Conservation (phyloP, 1,140 invertebrate genomes). For the Apis laboriosa region DNA sequence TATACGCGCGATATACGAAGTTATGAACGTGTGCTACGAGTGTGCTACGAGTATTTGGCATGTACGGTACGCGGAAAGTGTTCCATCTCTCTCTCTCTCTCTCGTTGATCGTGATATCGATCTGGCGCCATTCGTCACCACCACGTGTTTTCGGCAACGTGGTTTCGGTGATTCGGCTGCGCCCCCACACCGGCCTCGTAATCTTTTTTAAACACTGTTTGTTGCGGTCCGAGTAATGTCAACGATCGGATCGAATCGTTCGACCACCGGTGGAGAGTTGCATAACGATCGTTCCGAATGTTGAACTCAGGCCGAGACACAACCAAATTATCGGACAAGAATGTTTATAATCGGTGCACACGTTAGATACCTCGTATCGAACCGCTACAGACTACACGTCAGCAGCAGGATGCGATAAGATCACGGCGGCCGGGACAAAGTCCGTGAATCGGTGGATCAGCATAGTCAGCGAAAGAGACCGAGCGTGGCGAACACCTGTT, state of each 20-base stretch:
- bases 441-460: conserved; percentile 57
- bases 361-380: conserved; percentile 61
- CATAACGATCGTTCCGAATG: background rate
- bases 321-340: conserved; percentile 53
- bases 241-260: background rate
- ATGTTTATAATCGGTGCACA: conserved; percentile 65
- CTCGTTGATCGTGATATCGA: conserved; percentile 49
- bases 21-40: conserved; percentile 24
- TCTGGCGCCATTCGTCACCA: conserved; percentile 34
- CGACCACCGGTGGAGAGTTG: background rate
- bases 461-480: conserved; percentile 56
- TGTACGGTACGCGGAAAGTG: conserved; percentile 13
- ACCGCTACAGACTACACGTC: conserved; percentile 62
- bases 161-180: background rate
- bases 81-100: background rate
- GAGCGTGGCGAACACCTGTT: conserved; percentile 60
- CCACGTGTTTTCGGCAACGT: conserved; percentile 61
- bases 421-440: conserved; percentile 39
- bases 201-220: background rate
- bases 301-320: conserved; percentile 38
- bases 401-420: conserved; percentile 60
- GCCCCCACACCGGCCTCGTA: background rate
- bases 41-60: too few relatives aligned
- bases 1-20: background rate
- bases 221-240: background rate